Evolutionary conservation across 2,888 invertebrate genomes (phyloP).

Genomic region (Callinectes sapidus): DNA sequence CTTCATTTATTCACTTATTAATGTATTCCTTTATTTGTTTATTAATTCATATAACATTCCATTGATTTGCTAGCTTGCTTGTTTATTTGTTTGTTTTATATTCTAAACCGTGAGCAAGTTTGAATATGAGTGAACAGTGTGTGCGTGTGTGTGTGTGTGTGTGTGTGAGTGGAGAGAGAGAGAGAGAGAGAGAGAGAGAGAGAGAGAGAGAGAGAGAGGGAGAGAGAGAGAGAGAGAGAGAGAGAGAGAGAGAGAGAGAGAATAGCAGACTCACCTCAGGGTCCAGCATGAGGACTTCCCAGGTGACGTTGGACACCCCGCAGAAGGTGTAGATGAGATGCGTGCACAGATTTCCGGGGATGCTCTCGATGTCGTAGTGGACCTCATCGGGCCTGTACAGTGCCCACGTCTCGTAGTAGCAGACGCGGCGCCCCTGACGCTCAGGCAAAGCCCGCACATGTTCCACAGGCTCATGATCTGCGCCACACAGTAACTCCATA

Average conservation of each 20-base stretch:
- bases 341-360: slow-evolving; percentile 88
- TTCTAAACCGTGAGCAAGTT: neutral
- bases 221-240: no score
- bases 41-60: neutral
- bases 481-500: neutral
- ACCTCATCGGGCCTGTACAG: slow-evolving; percentile 77
- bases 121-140: neutral
- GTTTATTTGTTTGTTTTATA: no score
- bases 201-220: neutral
- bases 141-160: no score
- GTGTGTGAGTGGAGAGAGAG: no score
- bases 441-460: neutral
- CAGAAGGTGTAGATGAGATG: slow-evolving; percentile 92
- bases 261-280: slow-evolving; percentile 80
- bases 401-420: slow-evolving; percentile 73
- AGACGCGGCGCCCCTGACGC: slow-evolving; percentile 57
- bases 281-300: slow-evolving; percentile 87
- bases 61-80: neutral
- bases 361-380: slow-evolving; percentile 87
- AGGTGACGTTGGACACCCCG: slow-evolving; percentile 86
- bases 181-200: no score
- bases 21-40: neutral
- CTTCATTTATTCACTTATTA: neutral
- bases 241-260: neutral
- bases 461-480: slow-evolving; percentile 42